phyloP scores from a whole-genome alignment of 2,797 vertebrate species.

The Anguilla obscura region DNA sequence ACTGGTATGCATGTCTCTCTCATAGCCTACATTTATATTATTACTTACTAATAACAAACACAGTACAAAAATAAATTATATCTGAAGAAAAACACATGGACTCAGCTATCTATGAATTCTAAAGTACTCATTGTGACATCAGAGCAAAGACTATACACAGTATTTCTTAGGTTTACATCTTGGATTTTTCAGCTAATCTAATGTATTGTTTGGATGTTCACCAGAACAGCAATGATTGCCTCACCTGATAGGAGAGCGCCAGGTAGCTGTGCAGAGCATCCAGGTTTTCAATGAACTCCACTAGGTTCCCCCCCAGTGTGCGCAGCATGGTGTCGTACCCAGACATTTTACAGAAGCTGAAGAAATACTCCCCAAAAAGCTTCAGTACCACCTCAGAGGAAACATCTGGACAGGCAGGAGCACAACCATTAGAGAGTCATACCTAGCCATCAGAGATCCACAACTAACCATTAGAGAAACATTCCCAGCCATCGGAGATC shows the following conservation, averaged over 20 bases:
- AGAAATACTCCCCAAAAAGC: constrained; percentile 81
- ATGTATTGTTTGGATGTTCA: background rate
- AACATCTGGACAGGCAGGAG: constrained; percentile 53
- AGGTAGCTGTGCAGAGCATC: constrained; percentile 82
- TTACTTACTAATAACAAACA: no score
- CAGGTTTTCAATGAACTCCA: constrained; percentile 79
- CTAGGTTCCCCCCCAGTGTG: constrained; percentile 75
- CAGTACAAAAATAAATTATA: no score
- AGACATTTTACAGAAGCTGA: constrained; percentile 79
- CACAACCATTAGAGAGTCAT: background rate
- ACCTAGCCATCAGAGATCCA: background rate
- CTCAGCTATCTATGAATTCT: no score
- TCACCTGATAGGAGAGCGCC: constrained; percentile 78
- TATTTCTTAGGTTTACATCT: background rate
- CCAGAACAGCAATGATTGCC: background rate
- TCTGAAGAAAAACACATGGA: no score
- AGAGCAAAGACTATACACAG: background rate
- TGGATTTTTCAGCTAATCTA: background rate
- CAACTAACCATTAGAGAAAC: background rate
- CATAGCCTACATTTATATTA: no score
- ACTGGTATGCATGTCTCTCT: no score
- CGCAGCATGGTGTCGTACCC: constrained; percentile 80
- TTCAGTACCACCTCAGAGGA: constrained; percentile 72
- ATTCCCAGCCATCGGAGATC: background rate
- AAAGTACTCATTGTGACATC: background rate